A percentile compares a stretch with the other conserved stretches of the same genome.
Evolutionary conservation across 2,113 vertebrate species (phyloP).

Genomic region (Rhabdornis inornatus): DNA sequence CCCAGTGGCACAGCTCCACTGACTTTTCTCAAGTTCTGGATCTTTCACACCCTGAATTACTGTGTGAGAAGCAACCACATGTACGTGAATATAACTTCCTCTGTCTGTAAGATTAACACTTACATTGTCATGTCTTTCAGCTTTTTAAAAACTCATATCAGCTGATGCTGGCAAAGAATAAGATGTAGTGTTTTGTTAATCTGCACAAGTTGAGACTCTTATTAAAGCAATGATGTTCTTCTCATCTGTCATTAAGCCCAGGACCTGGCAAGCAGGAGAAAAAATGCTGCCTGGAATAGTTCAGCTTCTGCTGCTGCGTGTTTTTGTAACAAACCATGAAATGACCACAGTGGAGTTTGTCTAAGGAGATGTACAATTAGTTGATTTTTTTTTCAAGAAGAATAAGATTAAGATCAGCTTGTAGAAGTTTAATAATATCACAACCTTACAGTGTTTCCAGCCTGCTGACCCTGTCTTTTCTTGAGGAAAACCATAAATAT

Average conservation of each 20-base stretch:
- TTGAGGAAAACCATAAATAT: constrained; percentile 45
- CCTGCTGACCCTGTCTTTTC: neutral
- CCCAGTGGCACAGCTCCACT: neutral
- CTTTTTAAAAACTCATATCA: neutral
- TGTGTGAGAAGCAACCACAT: neutral
- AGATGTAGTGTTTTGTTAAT: constrained; percentile 16
- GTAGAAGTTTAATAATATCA: neutral
- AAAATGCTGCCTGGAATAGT: constrained; percentile 7
- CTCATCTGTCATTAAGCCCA: constrained; percentile 41
- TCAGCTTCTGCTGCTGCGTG: neutral
- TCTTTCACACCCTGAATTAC: neutral
- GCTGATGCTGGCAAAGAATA: constrained; percentile 1
- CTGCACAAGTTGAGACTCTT: neutral
- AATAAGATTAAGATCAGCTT: neutral
- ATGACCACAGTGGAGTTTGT: neutral
- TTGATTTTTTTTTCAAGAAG: neutral
- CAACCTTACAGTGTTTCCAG: neutral
- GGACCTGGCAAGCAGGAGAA: constrained; percentile 16
- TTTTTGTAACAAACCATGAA: constrained; percentile 23
- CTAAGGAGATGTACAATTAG: constrained; percentile 13
- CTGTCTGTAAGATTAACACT: neutral
- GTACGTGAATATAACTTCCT: neutral
- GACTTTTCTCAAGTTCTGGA: neutral
- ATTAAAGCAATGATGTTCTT: neutral
- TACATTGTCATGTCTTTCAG: neutral